Percentiles rank a stretch among this genome's conserved stretches.
These are phyloP conservation scores for Eupeodes corollae DNA, from an alignment of 1,140 invertebrate species.

Conservation along the genomic window DNA sequence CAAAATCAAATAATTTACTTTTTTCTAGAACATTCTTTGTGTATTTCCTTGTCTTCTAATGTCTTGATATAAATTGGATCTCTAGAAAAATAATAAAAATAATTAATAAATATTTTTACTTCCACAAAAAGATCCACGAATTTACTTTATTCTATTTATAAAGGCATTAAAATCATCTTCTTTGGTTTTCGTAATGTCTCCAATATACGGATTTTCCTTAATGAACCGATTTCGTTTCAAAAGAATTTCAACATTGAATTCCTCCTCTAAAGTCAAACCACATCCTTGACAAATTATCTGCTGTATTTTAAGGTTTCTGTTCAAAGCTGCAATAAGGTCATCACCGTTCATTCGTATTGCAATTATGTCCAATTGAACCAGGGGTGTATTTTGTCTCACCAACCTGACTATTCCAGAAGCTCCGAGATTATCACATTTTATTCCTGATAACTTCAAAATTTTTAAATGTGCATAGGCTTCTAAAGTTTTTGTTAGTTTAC, in stretches of 20 bases:
- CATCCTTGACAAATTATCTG: conserved; percentile 21
- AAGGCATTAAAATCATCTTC: conserved; percentile 2
- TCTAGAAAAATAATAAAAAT: too few species aligned
- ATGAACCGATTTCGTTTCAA: conserved; percentile 19
- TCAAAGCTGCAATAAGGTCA: conserved; percentile 7
- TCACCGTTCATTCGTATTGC: conserved; percentile 10
- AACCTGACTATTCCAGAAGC: conserved; percentile 4
- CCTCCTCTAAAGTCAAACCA: conserved; percentile 9
- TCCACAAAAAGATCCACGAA: too few species aligned
- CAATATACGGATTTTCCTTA: conserved; percentile 5
- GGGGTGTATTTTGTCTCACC: conserved; percentile 10
- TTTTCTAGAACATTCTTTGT: too few species aligned
- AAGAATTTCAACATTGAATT: conserved; percentile 21
- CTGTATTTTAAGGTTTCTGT: conserved; percentile 7
- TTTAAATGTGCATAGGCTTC: conserved; percentile 13
- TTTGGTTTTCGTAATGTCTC: conserved; percentile 5
- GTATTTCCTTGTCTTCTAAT: too few species aligned
- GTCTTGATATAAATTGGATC: too few species aligned
- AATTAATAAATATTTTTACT: too few species aligned
- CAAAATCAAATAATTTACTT: too few species aligned
- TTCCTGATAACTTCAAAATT: conserved; percentile 13
- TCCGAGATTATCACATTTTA: not conserved
- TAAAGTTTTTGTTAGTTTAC: conserved; percentile 4
- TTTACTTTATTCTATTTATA: conserved; percentile 6
- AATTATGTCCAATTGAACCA: conserved; percentile 16